These are phyloP conservation scores for Disparrhopalites patrizii DNA, from an alignment of 2,888 invertebrate species.

Conservation along the genomic window DNA sequence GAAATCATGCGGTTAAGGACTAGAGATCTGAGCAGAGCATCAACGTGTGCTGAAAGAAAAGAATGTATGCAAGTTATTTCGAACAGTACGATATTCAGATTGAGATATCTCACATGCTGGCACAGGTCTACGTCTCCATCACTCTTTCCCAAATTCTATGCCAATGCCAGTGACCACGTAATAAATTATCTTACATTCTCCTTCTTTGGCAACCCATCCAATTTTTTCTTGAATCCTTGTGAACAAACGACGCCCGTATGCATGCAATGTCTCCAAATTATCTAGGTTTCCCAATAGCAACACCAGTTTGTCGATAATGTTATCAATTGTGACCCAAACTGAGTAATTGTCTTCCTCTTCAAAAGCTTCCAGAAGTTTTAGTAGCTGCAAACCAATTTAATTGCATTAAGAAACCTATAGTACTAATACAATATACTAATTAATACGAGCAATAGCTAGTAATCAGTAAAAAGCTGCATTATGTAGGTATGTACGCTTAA, in stretches of 20 bases:
- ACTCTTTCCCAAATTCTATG: not conserved
- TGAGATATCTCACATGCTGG: not conserved
- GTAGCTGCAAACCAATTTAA: too few relatives aligned
- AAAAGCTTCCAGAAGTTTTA: slow-evolving; percentile 80
- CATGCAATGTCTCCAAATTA: slow-evolving; percentile 28
- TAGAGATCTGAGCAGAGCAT: slow-evolving; percentile 29
- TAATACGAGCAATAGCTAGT: not conserved
- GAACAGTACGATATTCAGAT: not conserved
- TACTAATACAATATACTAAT: too few relatives aligned
- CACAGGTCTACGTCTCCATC: too few relatives aligned
- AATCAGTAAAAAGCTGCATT: not conserved
- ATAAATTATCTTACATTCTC: slow-evolving; percentile 32
- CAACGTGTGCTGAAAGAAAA: slow-evolving; percentile 21
- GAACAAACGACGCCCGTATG: slow-evolving; percentile 36
- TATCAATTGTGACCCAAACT: slow-evolving; percentile 83
- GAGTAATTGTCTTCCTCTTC: slow-evolving; percentile 84
- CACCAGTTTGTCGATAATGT: slow-evolving; percentile 70
- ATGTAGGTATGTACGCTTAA: not conserved
- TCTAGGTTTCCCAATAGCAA: slow-evolving; percentile 71
- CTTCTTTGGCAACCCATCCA: slow-evolving; percentile 31
- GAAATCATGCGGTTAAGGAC: slow-evolving; percentile 20
- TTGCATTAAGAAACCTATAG: too few relatives aligned
- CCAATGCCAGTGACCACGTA: not conserved
- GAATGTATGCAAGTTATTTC: not conserved
- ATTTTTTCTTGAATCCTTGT: slow-evolving; percentile 30